Conservation (phyloP, 1,140 invertebrate genomes). For the Eriosoma lanigerum region DNA sequence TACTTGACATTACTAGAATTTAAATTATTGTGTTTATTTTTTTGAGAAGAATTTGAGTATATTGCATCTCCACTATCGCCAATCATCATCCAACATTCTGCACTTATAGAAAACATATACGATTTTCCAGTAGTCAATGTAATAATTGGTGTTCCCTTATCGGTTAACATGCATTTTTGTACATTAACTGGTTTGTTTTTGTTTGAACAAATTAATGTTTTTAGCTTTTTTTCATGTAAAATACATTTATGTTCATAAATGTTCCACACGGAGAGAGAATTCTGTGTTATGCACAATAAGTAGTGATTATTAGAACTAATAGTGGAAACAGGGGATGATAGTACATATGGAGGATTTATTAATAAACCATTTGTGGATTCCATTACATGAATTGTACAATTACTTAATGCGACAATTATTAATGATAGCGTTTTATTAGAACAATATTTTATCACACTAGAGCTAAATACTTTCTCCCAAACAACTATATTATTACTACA, state of each 20-base stretch:
- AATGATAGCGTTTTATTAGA: constrained; percentile 34
- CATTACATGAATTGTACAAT: constrained; percentile 33
- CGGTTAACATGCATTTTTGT: constrained; percentile 63
- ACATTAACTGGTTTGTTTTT: constrained; percentile 60
- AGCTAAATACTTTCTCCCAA: constrained; percentile 45
- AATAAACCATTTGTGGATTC: constrained; percentile 7
- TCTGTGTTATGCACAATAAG: constrained; percentile 13
- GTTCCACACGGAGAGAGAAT: constrained; percentile 43
- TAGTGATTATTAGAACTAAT: constrained; percentile 23
- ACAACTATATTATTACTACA: constrained; percentile 1
- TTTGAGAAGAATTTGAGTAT: constrained; percentile 35
- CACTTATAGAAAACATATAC: constrained; percentile 67
- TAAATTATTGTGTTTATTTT: constrained; percentile 26
- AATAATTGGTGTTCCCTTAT: constrained; percentile 67
- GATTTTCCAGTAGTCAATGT: constrained; percentile 69
- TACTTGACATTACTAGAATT: not conserved
- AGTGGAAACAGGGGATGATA: constrained; percentile 4
- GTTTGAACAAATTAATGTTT: constrained; percentile 54
- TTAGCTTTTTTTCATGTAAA: constrained; percentile 36
- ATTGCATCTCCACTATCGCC: constrained; percentile 17
- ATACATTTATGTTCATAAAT: constrained; percentile 52
- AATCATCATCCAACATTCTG: constrained; percentile 66
- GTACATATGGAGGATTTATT: constrained; percentile 40
- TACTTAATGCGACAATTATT: constrained; percentile 34
- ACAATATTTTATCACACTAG: constrained; percentile 34